Evolutionary conservation across 2,888 invertebrate species (phyloP).

Genomic region (Bursaphelenchus okinawaensis): DNA sequence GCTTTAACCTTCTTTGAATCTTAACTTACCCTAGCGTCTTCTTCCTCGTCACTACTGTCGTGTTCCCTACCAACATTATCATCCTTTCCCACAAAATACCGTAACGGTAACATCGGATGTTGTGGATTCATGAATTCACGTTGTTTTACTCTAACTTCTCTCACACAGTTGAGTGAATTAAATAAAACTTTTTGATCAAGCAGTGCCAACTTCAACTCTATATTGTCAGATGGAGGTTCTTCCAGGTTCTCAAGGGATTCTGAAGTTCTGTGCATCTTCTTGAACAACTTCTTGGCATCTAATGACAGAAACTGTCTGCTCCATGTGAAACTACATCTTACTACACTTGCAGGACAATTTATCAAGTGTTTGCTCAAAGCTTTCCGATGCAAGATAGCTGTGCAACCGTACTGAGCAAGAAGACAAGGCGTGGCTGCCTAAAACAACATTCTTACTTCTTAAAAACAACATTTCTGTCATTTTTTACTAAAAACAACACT

Average conservation of each 20-base stretch:
- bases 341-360: slow-evolving; percentile 24
- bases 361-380: slow-evolving; percentile 16
- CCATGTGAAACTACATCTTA: slow-evolving; percentile 26
- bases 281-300: slow-evolving; percentile 20
- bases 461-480: no score
- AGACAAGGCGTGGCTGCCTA: slow-evolving; percentile 19
- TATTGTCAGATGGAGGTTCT: slow-evolving; percentile 15
- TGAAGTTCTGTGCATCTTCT: slow-evolving; percentile 13
- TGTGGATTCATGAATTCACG: not conserved
- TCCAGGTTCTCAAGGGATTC: slow-evolving; percentile 11
- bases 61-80: not conserved
- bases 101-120: slow-evolving; percentile 24
- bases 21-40: slow-evolving; percentile 19
- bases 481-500: no score
- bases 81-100: not conserved
- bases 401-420: slow-evolving; percentile 23
- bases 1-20: not conserved
- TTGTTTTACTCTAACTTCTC: slow-evolving; percentile 12
- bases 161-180: slow-evolving; percentile 5
- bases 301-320: slow-evolving; percentile 22
- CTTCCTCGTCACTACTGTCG: slow-evolving; percentile 35
- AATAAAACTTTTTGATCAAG: slow-evolving; percentile 5
- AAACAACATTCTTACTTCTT: no score
- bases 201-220: not conserved
- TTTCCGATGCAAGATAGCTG: slow-evolving; percentile 15